phyloP scores from a whole-genome alignment of 1,140 invertebrate genomes.

The Sminthurinus signatus region DNA sequence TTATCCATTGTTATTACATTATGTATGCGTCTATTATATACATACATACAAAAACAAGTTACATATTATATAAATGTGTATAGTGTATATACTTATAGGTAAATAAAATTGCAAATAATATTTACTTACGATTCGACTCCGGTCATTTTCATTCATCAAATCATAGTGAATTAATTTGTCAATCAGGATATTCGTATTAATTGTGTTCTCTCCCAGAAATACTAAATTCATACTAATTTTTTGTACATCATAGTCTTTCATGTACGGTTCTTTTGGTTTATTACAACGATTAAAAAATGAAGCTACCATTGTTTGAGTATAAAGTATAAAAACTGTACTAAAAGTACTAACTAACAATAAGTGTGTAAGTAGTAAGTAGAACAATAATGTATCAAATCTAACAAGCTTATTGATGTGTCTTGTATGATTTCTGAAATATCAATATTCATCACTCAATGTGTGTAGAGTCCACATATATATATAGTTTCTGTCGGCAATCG shows the following conservation, averaged over 20 bases:
- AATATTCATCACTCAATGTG: no score
- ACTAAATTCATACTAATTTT: not conserved
- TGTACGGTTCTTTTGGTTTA: no score
- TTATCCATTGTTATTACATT: not conserved
- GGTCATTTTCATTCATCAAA: not conserved
- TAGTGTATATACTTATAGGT: not conserved
- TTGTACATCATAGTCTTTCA: not conserved
- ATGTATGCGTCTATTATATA: not conserved
- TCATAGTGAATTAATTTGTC: not conserved
- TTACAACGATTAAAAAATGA: no score
- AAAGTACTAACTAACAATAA: no score
- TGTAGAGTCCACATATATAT: no score
- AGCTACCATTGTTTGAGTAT: no score
- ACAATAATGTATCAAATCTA: no score
- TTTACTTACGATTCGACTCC: not conserved
- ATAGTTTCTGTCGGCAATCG: no score
- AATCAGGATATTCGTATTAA: constrained; percentile 1
- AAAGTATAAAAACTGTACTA: no score
- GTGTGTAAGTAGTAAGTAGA: no score
- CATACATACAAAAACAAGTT: not conserved
- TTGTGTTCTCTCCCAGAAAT: not conserved
- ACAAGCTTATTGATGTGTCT: no score
- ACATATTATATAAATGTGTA: not conserved
- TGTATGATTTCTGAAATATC: no score
- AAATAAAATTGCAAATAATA: not conserved